Percentiles rank a stretch among this genome's conserved stretches.
These are phyloP conservation scores for Ormyrus rosae DNA, from an alignment of 2,888 invertebrate species.

Conservation along the genomic window DNA sequence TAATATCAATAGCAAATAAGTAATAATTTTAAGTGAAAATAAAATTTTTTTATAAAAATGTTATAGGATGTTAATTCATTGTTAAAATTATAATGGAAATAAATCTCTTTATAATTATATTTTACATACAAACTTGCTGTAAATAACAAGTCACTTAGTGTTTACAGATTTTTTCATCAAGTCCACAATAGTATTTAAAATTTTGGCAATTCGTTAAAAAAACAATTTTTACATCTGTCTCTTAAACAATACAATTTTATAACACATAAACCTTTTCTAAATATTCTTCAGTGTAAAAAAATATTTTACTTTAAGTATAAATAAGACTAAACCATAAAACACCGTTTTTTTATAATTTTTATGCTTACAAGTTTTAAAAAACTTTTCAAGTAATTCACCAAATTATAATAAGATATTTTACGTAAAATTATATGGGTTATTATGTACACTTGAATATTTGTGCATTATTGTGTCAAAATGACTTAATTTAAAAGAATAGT, in stretches of 20 bases:
- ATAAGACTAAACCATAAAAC: slow-evolving; percentile 43
- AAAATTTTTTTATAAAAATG: not conserved
- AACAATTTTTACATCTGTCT: slow-evolving; percentile 36
- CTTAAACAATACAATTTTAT: slow-evolving; percentile 43
- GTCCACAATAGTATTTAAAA: slow-evolving; percentile 39
- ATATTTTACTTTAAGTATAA: slow-evolving; percentile 46
- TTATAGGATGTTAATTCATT: slow-evolving; percentile 29
- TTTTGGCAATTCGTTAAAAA: slow-evolving; percentile 39
- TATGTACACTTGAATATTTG: slow-evolving; percentile 52
- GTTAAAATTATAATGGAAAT: slow-evolving; percentile 44
- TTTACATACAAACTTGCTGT: slow-evolving; percentile 49
- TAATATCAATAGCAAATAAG: too few species aligned
- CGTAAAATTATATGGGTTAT: slow-evolving; percentile 36
- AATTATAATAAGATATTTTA: slow-evolving; percentile 14
- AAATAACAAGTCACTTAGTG: slow-evolving; percentile 40
- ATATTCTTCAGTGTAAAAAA: slow-evolving; percentile 42
- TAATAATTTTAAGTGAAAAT: too few species aligned
- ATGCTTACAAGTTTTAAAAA: slow-evolving; percentile 47
- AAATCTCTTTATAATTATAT: slow-evolving; percentile 52
- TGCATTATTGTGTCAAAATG: slow-evolving; percentile 29
- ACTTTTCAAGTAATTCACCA: slow-evolving; percentile 22
- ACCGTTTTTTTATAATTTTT: slow-evolving; percentile 14
- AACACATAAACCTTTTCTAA: slow-evolving; percentile 31
- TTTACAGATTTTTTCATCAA: slow-evolving; percentile 43
- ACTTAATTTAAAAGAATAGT: slow-evolving; percentile 20